Evolutionary conservation across 2,113 vertebrate genomes (phyloP).

Genomic region (Spea bombifrons): DNA sequence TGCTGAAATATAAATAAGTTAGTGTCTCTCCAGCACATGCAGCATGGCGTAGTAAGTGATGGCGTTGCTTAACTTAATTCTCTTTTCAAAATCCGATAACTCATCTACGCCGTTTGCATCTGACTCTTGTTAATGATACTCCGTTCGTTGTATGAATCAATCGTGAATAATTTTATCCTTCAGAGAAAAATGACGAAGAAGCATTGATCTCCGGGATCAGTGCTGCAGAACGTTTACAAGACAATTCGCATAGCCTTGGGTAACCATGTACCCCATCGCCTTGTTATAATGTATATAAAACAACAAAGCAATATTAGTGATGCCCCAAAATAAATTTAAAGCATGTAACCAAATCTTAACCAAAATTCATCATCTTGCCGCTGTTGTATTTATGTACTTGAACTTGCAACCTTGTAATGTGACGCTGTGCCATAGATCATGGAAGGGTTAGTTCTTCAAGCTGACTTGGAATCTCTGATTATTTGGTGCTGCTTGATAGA

Average conservation of each 20-base stretch:
- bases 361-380: too few species aligned
- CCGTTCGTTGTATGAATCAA: slow-evolving; percentile 80
- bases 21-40: slow-evolving; percentile 42
- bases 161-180: slow-evolving; percentile 78
- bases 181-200: slow-evolving; percentile 75
- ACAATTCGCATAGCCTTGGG: slow-evolving; percentile 63
- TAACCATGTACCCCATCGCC: slow-evolving; percentile 63
- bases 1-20: slow-evolving; percentile 16
- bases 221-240: slow-evolving; percentile 74
- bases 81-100: slow-evolving; percentile 75
- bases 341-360: too few species aligned
- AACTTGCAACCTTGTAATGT: slow-evolving; percentile 52
- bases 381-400: slow-evolving; percentile 49
- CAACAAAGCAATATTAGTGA: slow-evolving; percentile 54
- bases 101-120: slow-evolving; percentile 72
- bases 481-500: slow-evolving; percentile 53
- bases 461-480: not conserved
- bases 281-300: slow-evolving; percentile 61
- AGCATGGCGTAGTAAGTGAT: slow-evolving; percentile 67
- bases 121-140: slow-evolving; percentile 72
- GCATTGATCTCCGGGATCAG: slow-evolving; percentile 77
- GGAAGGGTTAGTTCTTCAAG: slow-evolving; percentile 17
- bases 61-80: slow-evolving; percentile 75
- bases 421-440: slow-evolving; percentile 45
- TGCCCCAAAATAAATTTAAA: too few species aligned